These are phyloP conservation scores for Eumaeus atala DNA, from an alignment of 1,140 invertebrate genomes.

Conservation along the genomic window DNA sequence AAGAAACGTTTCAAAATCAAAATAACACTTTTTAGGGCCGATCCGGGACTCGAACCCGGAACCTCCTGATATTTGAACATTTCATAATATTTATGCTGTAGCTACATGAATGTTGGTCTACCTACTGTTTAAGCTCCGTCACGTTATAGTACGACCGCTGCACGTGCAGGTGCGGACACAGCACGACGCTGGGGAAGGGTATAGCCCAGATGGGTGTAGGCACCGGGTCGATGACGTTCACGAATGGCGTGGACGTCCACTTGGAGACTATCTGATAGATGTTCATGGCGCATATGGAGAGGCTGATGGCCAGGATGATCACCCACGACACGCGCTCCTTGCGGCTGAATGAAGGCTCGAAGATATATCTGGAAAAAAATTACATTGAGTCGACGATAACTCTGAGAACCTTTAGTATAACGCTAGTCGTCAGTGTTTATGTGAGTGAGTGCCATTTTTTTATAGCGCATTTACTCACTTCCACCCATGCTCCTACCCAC, in stretches of 20 bases:
- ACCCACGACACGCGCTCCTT: slow-evolving; percentile 56
- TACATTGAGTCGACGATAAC: too few species aligned
- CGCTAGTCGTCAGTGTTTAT: too few species aligned
- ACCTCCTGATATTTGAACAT: too few species aligned
- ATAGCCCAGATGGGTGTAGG: slow-evolving; percentile 67
- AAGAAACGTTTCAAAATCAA: too few species aligned
- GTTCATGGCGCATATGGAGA: slow-evolving; percentile 51
- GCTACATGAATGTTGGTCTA: too few species aligned
- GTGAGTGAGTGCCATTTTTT: too few species aligned
- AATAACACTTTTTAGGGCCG: too few species aligned
- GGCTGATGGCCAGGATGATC: slow-evolving; percentile 49
- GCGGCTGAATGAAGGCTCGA: slow-evolving; percentile 49
- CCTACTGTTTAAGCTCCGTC: slow-evolving; percentile 40
- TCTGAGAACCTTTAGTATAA: too few species aligned
- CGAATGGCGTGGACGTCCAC: slow-evolving; percentile 59
- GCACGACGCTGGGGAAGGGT: slow-evolving; percentile 60
- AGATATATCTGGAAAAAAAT: slow-evolving; percentile 49
- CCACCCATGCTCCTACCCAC: too few species aligned
- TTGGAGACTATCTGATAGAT: slow-evolving; percentile 53
- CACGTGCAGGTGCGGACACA: slow-evolving; percentile 62
- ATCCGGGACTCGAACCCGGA: too few species aligned
- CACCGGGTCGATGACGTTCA: slow-evolving; percentile 61
- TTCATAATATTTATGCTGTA: too few species aligned
- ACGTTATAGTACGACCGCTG: slow-evolving; percentile 50
- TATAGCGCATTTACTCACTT: too few species aligned